Evolutionary conservation across 2,888 invertebrate species (phyloP), one percentile per base, ranked within the genome.

Genomic region (Drosophila limbata): DNA sequence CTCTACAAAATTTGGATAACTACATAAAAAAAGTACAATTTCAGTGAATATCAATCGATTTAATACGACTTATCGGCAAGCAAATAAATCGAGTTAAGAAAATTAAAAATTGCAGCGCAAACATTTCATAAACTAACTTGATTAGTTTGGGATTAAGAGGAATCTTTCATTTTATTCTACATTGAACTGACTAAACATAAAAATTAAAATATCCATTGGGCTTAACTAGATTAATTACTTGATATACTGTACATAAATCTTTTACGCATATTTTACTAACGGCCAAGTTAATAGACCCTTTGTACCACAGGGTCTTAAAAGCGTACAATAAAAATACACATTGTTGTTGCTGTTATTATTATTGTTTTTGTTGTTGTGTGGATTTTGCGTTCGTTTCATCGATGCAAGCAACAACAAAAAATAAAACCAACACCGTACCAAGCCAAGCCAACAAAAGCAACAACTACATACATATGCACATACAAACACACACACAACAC

Each of bases 351-450:
- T 69, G 61, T 8, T 28, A 8, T 28, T 28, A 28, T 28, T 28
- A 28, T 28, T 28, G 25, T 25, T 25, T 2, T 44, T 72, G 39
- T 52, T 66, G n/a, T 31, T 53, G 31, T 73, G 63, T 77, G 63
- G 61, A 53, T 80, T 70, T 68, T 73, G 70, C 77, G 64, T 63
- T 74, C 73, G 60, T 69, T 78, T 65, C 66, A 70, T 56, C 67
- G 71, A 51, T 47, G 63, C 56, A 69, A 59, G 56, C 52, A 42
- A 47, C 28, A 51, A 45, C 35, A n/a, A 61, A 62, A 68, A 19
- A 50, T 28, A 70, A 69, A 76, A 62, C 74, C 61, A 69, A 79
- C 78, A 59, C 78, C 73, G 33, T 78, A 47, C 62, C 76, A 78
- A 66, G 51, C 42, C 73, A 72, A 57, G 40, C 42, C 68, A 72